Conservation (phyloP, 2,797 vertebrate species). For the Characodon lateralis region DNA sequence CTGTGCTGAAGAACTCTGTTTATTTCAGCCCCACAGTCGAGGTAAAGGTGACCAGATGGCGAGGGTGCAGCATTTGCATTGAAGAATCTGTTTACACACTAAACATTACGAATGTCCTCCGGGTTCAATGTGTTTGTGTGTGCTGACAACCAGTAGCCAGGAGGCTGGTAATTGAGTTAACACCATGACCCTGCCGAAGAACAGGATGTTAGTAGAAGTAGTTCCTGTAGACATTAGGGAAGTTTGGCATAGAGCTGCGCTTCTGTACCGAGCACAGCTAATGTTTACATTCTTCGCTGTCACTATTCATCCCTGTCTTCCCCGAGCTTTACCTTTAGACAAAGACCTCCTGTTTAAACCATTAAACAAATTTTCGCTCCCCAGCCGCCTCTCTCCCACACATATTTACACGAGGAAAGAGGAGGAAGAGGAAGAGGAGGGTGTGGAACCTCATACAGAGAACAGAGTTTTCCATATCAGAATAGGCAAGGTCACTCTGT, state of each 20-base stretch:
- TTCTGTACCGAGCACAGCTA: constrained; percentile 20
- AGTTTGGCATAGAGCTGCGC: constrained; percentile 19
- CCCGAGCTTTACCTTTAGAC: constrained; percentile 53
- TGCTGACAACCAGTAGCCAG: constrained; percentile 46
- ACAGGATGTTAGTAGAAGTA: constrained; percentile 63
- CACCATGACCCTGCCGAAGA: constrained; percentile 28
- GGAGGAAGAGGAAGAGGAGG: neutral
- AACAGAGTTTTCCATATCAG: constrained; percentile 69
- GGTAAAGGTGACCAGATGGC: constrained; percentile 59
- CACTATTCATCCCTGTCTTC: constrained; percentile 20
- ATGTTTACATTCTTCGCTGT: constrained; percentile 57
- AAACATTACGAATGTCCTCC: constrained; percentile 58
- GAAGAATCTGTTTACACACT: constrained; percentile 66
- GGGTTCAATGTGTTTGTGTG: constrained; percentile 32
- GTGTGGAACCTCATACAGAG: constrained; percentile 47
- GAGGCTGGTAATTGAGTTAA: constrained; percentile 36
- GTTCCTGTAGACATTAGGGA: constrained; percentile 52
- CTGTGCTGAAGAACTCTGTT: constrained; percentile 23
- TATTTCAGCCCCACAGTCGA: constrained; percentile 36
- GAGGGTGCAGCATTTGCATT: constrained; percentile 31
- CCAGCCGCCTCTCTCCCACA: constrained; percentile 15
- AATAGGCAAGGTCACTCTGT: constrained; percentile 69
- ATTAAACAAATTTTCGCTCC: constrained; percentile 41
- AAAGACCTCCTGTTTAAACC: constrained; percentile 61
- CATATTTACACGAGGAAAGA: constrained; percentile 23